Percentiles rank a stretch among this genome's conserved stretches.
These are phyloP conservation scores for Colaptes auratus DNA, from an alignment of 2,113 vertebrate species.

Conservation along the genomic window DNA sequence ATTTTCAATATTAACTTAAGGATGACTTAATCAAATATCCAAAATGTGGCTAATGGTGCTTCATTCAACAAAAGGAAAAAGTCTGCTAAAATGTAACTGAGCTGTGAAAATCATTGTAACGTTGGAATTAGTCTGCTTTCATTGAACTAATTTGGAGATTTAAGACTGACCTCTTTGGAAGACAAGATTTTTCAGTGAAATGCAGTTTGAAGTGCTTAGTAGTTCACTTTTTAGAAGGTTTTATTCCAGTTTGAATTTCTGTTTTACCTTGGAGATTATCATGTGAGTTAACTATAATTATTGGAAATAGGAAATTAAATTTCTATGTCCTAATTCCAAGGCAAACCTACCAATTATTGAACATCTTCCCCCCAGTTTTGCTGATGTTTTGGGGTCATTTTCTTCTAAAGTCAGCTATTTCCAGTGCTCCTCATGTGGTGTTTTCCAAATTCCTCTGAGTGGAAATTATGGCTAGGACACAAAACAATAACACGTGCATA, in stretches of 20 bases:
- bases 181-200: conserved; percentile 29
- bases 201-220: not conserved
- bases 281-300: not conserved
- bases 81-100: conserved; percentile 44
- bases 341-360: not conserved
- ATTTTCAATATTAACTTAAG: conserved; percentile 64
- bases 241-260: not conserved
- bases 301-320: conserved; percentile 19
- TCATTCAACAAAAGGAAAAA: conserved; percentile 68
- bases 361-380: not conserved
- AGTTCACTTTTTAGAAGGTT: not conserved
- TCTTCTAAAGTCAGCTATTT: not conserved
- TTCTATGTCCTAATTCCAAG: not conserved
- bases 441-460: not conserved
- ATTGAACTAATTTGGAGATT: conserved; percentile 14
- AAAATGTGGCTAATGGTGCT: conserved; percentile 63
- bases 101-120: conserved; percentile 52
- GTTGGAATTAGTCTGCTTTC: not conserved
- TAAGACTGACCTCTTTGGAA: conserved; percentile 43
- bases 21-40: conserved; percentile 63
- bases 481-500: not conserved
- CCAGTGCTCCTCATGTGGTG: not conserved
- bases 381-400: not conserved
- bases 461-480: not conserved
- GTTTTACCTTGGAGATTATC: conserved; percentile 23